Evolutionary conservation across 1,140 invertebrate genomes (phyloP), one percentile per base, ranked within the genome.

Genomic region (Harpegnathos saltator): DNA sequence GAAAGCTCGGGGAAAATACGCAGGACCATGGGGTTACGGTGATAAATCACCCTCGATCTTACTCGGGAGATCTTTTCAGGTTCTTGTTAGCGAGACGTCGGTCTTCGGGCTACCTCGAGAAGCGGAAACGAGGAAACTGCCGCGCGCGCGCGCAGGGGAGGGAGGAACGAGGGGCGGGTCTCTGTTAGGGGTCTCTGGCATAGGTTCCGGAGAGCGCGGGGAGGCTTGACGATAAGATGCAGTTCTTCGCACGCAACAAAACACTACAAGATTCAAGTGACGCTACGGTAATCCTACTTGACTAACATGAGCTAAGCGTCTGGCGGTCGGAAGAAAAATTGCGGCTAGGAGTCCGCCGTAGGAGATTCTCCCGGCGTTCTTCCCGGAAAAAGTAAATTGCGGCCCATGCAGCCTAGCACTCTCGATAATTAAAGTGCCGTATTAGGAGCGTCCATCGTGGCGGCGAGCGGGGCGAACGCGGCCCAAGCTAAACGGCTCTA

Each of bases 21-120:
- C 83, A 58, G 78, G 68, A 75, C 74, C 74, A 89, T 19, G 85
- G 15, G 75, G 91, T 91, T 90, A 89, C 91, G 84, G 90, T 91
- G 91, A 92, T 92, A 93, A 93, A 93, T 92, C 92, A 91, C 90
- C 88, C 87, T 90, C 83, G 92, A 93, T 93, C 90, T 92, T 90
- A 86, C 89, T 90, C 87, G 89, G 89, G 87, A 91, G 91, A 93
- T 92, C 88, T 89, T 90, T 92, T 92, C 89, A 84, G 86, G 89
- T 91, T 92, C 90, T 91, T 92, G 92, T 93, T 93, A 93, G 92
- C 86, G 81, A 86, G 82, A 91, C 89, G 92, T 92, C 91, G 88
- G 90, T 92, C 92, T 89, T 84, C 84, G 68, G 59, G 65, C 85
- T 77, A 85, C 24, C 29, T 29, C 54, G 71, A 19, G 62, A 69